Conservation (phyloP, 2,113 vertebrate genomes). For the Hyla sarda region DNA sequence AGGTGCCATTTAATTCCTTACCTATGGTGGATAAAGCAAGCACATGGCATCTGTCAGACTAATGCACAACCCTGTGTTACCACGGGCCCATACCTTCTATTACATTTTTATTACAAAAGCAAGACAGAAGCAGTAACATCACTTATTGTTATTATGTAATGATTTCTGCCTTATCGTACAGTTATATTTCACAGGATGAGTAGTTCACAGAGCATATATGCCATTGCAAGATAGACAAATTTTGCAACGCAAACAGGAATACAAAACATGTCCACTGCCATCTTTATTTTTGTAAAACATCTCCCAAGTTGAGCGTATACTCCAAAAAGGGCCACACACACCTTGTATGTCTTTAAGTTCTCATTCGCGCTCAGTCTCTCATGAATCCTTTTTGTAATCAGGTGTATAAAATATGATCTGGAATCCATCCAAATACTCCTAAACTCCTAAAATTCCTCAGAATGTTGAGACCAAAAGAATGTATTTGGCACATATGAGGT, state of each 20-base stretch:
- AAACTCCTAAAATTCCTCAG: too few relatives aligned
- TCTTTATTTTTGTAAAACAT: background rate
- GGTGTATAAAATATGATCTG: background rate
- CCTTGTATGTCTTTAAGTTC: background rate
- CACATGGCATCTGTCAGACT: too few relatives aligned
- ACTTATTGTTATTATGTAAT: background rate
- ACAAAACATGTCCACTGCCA: background rate
- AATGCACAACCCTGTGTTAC: background rate
- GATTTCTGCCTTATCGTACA: background rate
- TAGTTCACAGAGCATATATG: background rate
- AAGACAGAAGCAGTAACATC: background rate
- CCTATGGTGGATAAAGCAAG: too few relatives aligned
- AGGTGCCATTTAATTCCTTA: too few relatives aligned
- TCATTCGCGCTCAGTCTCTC: background rate
- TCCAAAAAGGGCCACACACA: background rate
- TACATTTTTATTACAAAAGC: background rate
- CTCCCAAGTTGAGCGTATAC: background rate
- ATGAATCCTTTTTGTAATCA: background rate
- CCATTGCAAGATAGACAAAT: background rate
- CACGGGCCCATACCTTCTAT: background rate
- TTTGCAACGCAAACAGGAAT: background rate
- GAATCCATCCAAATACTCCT: background rate
- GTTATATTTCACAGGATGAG: background rate
- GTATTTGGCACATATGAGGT: background rate
- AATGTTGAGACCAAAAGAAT: background rate